Percentiles rank a stretch among this genome's conserved stretches.
phyloP scores from a whole-genome alignment of 2,888 invertebrate genomes.

The Exocentrus adspersus region DNA sequence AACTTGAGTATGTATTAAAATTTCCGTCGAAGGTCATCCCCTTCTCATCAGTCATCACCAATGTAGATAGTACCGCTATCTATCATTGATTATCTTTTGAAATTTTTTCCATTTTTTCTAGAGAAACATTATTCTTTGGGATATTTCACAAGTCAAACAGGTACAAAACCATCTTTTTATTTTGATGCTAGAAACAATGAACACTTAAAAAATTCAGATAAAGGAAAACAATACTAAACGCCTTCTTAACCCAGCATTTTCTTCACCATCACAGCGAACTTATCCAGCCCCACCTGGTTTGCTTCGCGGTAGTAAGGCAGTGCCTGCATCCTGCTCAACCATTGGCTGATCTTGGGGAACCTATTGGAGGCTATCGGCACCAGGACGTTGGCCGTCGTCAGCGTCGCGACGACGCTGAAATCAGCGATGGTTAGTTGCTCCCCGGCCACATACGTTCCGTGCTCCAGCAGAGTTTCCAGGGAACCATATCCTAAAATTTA shows the following conservation, averaged over 20 bases:
- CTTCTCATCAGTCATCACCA: no score
- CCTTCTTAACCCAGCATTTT: conserved; percentile 24
- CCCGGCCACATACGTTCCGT: conserved; percentile 60
- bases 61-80: no score
- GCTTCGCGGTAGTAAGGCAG: conserved; percentile 39
- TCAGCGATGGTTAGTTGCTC: conserved; percentile 61
- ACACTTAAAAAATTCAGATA: no score
- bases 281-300: conserved; percentile 39
- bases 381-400: conserved; percentile 62
- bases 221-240: no score
- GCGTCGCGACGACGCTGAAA: conserved; percentile 62
- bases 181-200: no score
- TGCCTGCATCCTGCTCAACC: conserved; percentile 37
- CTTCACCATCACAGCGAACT: conserved; percentile 28
- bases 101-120: no score
- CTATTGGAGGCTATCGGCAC: conserved; percentile 57
- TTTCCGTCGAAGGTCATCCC: no score
- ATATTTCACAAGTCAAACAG: no score
- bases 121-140: no score
- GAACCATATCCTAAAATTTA: conserved; percentile 53
- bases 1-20: no score
- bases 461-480: conserved; percentile 59
- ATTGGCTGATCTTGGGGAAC: conserved; percentile 54
- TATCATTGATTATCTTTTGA: no score
- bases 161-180: no score